Base-by-base conservation (phyloP, 2,797 vertebrate genomes). In the Eospalax fontanierii region DNA sequence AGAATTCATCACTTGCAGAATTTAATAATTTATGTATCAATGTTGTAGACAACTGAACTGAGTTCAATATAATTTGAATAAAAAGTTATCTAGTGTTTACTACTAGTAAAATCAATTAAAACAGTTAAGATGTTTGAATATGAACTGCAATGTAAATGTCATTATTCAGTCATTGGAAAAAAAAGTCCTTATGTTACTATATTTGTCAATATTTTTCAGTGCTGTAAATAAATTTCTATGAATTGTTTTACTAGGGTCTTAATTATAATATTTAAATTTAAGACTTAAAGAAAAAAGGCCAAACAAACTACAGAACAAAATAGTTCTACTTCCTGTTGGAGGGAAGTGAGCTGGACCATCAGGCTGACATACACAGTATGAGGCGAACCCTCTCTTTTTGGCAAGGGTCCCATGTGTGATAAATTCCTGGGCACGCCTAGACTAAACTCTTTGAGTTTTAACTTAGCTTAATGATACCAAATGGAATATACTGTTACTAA, bases 201-300 rank as follows among this genome's bases (percentile, higher is more conserved):
- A 33, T 88, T 95, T 78, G 8, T 43, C 24, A 82, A 4, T 83
- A 16, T 88, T 91, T 94, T 68, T 26, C 22, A 71, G 28, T n/a
- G 59, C 66, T 90, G 19, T 82, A 87, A 94, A 71, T 57, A 86
- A 8, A 93, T 6, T 70, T 40, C 50, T 21, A 0, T 43, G 54
- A 43, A 33, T 91, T 86, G 83, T 63, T 76, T 79, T 82, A n/a
- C 30, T 22, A 74, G 26, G 40, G 38, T 6, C 12, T 35, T 70
- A 84, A 90, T 61, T 3, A 90, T 33, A n/a, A 93, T n/a, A 87
- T 19, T 87, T 90, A 90, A 94, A 19, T 12, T 74, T 93, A 21
- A 76, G 18, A 59, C 38, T 73, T 0, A 18, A 19, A 91, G 46
- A 50, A 74, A 94, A 85, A 35, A 38, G 57, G 35, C 54, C 16